Evolutionary conservation across 2,113 vertebrate genomes (phyloP).

Genomic region (Labeo catla): DNA sequence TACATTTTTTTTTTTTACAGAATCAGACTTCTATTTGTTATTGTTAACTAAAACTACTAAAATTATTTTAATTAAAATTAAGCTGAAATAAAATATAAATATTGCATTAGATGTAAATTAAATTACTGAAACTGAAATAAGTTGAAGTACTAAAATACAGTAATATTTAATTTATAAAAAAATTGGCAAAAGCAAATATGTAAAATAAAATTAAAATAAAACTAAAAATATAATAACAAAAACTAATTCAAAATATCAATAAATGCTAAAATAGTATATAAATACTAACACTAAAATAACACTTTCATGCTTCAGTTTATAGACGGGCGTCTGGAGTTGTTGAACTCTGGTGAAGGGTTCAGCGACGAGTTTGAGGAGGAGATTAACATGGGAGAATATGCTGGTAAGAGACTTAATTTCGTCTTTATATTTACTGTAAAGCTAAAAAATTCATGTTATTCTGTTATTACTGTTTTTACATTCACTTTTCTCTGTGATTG

Average conservation of each 20-base stretch:
- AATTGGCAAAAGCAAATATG: no score
- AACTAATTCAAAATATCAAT: no score
- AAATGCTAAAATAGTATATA: no score
- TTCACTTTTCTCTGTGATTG: background rate
- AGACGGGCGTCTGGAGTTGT: slow-evolving; percentile 90
- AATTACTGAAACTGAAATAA: no score
- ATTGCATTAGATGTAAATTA: no score
- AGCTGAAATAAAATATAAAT: no score
- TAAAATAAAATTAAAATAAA: no score
- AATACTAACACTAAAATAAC: no score
- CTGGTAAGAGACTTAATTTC: slow-evolving; percentile 75
- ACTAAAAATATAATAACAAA: no score
- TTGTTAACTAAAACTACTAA: background rate
- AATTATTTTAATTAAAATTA: no score
- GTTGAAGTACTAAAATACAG: no score
- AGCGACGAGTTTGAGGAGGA: slow-evolving; percentile 97
- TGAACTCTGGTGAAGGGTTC: slow-evolving; percentile 96
- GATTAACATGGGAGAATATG: slow-evolving; percentile 94
- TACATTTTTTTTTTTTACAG: background rate
- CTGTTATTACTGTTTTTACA: background rate
- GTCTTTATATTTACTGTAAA: background rate
- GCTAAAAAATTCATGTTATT: background rate
- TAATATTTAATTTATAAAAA: no score
- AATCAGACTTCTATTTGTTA: background rate
- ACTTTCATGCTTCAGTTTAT: slow-evolving; percentile 79